These are phyloP conservation scores for Passer montanus DNA, from an alignment of 2,113 vertebrate genomes.

Conservation along the genomic window DNA sequence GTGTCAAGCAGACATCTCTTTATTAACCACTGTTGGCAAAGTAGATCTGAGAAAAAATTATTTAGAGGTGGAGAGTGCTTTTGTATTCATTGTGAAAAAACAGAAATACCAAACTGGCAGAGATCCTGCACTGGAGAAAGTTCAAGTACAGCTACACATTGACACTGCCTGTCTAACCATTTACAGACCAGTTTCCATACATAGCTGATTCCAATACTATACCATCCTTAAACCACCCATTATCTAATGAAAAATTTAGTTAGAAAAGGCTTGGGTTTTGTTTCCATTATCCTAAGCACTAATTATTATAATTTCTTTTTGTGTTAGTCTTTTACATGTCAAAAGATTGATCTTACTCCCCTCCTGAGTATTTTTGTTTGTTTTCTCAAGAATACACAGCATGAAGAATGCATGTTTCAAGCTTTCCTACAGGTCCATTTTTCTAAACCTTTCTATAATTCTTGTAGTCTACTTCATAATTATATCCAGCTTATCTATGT, in stretches of 20 bases:
- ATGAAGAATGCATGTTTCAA: not conserved
- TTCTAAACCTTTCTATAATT: not conserved
- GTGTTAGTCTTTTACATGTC: not conserved
- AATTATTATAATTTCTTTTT: not conserved
- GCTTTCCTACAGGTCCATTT: not conserved
- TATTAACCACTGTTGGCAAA: not conserved
- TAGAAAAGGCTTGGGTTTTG: not conserved
- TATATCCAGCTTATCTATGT: not conserved
- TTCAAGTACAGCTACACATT: not conserved
- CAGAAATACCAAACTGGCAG: not conserved
- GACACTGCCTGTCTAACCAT: not conserved
- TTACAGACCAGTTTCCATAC: not conserved
- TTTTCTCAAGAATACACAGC: not conserved
- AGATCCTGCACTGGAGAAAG: not conserved
- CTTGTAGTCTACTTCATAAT: not conserved
- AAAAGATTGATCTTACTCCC: not conserved
- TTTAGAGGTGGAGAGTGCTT: not conserved
- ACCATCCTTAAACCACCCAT: not conserved
- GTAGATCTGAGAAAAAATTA: not conserved
- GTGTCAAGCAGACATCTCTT: not conserved
- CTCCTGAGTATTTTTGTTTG: not conserved
- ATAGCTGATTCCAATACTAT: not conserved
- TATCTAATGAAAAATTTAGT: not conserved
- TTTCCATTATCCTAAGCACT: not conserved
- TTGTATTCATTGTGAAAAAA: not conserved